These are phyloP conservation scores for Aromia moschata DNA, from an alignment of 2,888 invertebrate species.

Conservation along the genomic window DNA sequence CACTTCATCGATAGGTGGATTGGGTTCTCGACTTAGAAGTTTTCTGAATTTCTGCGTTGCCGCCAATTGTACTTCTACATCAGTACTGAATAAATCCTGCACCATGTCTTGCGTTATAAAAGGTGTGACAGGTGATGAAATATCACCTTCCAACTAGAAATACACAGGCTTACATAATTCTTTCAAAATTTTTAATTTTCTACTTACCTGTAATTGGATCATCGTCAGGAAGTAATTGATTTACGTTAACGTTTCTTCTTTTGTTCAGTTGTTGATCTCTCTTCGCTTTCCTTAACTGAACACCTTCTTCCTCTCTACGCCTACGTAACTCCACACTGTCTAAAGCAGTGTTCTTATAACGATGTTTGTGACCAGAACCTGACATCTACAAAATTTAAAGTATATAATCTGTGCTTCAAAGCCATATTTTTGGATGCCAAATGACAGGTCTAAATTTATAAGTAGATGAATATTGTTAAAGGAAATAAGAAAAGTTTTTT, in stretches of 20 bases:
- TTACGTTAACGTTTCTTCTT: slow-evolving; percentile 80
- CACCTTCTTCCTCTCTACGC: slow-evolving; percentile 94
- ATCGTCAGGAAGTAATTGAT: slow-evolving; percentile 58
- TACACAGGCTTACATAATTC: background rate
- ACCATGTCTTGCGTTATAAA: slow-evolving; percentile 85
- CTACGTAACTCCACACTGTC: slow-evolving; percentile 93
- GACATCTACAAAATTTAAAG: slow-evolving; percentile 73
- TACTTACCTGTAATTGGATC: slow-evolving; percentile 61
- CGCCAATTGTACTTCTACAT: slow-evolving; percentile 80
- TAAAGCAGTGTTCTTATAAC: slow-evolving; percentile 93
- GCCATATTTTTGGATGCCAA: background rate
- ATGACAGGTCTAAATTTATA: background rate
- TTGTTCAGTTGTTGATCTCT: slow-evolving; percentile 94
- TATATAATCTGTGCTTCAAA: background rate
- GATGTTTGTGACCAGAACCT: slow-evolving; percentile 82
- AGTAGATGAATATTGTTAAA: too few species aligned
- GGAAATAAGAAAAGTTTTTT: too few species aligned
- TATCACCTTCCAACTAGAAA: slow-evolving; percentile 57
- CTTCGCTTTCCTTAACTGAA: slow-evolving; percentile 94
- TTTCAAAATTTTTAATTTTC: background rate
- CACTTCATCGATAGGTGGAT: slow-evolving; percentile 97
- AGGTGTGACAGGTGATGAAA: slow-evolving; percentile 60
- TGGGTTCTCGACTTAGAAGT: slow-evolving; percentile 91
- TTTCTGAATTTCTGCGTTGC: slow-evolving; percentile 95
- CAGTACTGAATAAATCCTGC: slow-evolving; percentile 79